Percentiles rank a stretch among this genome's conserved stretches.
phyloP scores from a whole-genome alignment of 2,797 vertebrate genomes.

The Sebastes kiyomatsui region DNA sequence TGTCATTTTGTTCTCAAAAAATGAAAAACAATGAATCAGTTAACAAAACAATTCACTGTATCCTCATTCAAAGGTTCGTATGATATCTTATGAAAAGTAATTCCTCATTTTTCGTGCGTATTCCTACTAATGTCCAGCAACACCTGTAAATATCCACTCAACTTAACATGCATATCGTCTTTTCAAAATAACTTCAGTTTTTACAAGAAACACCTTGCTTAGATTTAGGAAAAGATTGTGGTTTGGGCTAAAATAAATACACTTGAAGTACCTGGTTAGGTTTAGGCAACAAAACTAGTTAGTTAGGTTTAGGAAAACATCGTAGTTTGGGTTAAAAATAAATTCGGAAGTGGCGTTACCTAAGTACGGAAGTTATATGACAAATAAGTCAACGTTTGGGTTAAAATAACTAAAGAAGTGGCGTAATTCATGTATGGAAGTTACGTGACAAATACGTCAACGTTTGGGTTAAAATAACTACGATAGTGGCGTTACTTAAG shows the following conservation, averaged over 20 bases:
- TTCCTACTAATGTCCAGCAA: too few species aligned
- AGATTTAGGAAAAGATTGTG: background rate
- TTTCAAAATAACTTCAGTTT: background rate
- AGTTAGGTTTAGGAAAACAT: too few species aligned
- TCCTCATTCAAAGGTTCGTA: background rate
- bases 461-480: background rate
- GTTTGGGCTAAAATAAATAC: background rate
- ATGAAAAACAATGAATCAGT: background rate
- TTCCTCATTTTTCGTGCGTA: too few species aligned
- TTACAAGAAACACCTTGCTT: accelerated
- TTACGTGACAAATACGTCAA: too few species aligned
- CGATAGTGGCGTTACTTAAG: too few species aligned
- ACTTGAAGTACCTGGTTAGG: too few species aligned
- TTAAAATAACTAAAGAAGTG: background rate
- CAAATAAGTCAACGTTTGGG: background rate
- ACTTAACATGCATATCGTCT: background rate
- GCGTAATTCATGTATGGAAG: accelerated
- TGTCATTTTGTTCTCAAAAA: background rate
- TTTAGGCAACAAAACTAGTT: too few species aligned
- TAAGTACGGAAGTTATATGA: too few species aligned
- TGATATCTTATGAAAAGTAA: too few species aligned
- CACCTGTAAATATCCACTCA: background rate
- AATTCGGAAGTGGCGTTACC: too few species aligned
- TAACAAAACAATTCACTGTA: background rate
- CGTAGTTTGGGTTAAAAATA: too few species aligned